Evolutionary conservation across 2,888 invertebrate genomes (phyloP).

Genomic region (Torymus tubicola): DNA sequence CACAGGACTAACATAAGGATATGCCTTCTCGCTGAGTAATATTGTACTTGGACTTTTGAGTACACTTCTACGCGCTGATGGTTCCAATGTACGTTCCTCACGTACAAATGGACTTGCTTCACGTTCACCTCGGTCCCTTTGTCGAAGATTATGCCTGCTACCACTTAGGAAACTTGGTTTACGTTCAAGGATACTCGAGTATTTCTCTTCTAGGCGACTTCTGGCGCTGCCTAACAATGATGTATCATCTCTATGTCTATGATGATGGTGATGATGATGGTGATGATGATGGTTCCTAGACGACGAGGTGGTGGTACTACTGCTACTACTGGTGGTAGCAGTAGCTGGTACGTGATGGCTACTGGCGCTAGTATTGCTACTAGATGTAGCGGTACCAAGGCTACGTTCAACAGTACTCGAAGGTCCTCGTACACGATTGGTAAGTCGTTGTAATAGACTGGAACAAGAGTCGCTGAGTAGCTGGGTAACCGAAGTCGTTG

Average conservation of each 20-base stretch:
- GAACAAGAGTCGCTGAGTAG: conserved; percentile 91
- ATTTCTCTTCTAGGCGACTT: conserved; percentile 87
- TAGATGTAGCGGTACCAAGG: no score
- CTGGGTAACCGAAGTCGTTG: conserved; percentile 89
- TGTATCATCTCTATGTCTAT: neutral
- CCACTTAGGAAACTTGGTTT: conserved; percentile 79
- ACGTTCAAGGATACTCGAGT: conserved; percentile 86
- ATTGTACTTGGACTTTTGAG: conserved; percentile 84
- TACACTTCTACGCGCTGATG: conserved; percentile 77
- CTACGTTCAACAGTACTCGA: conserved; percentile 78
- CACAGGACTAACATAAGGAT: conserved; percentile 78
- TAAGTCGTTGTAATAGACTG: conserved; percentile 88
- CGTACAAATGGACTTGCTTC: conserved; percentile 70
- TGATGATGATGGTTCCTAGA: neutral
- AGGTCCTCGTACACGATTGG: conserved; percentile 86
- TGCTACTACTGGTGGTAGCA: neutral
- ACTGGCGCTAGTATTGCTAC: no score
- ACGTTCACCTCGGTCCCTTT: conserved; percentile 60
- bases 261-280: neutral
- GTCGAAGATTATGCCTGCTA: conserved; percentile 68
- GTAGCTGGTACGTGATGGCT: no score
- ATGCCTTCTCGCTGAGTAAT: conserved; percentile 83
- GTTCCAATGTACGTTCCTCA: conserved; percentile 84
- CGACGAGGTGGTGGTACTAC: neutral
- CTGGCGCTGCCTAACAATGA: conserved; percentile 77